These are phyloP conservation scores for Agelastica alni DNA, from an alignment of 2,888 invertebrate species.

Conservation along the genomic window DNA sequence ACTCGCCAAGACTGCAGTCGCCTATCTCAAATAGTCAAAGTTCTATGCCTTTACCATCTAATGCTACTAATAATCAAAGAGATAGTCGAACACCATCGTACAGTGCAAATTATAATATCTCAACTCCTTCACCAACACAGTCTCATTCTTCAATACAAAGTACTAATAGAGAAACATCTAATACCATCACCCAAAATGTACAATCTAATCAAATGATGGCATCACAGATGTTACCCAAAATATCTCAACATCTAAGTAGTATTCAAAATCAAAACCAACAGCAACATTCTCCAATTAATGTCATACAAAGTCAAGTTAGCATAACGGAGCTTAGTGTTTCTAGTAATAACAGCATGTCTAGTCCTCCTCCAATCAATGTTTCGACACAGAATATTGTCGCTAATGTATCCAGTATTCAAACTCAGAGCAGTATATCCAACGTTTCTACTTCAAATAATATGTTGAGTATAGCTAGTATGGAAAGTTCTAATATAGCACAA, in stretches of 20 bases:
- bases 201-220: conserved; percentile 31
- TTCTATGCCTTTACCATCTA: conserved; percentile 29
- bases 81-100: conserved; percentile 27
- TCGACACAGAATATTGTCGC: conserved; percentile 15
- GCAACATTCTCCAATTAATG: conserved; percentile 12
- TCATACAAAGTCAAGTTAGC: conserved; percentile 11
- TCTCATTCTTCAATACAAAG: conserved; percentile 34
- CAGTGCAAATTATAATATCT: conserved; percentile 25
- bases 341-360: conserved; percentile 23
- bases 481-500: background rate
- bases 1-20: conserved; percentile 37
- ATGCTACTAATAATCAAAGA: conserved; percentile 25
- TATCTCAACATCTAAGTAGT: conserved; percentile 31
- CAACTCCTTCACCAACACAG: conserved; percentile 34
- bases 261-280: conserved; percentile 26
- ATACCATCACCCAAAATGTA: conserved; percentile 20
- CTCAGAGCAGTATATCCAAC: conserved; percentile 2
- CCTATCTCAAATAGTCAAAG: conserved; percentile 37
- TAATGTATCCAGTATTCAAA: conserved; percentile 5
- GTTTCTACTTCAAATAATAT: background rate
- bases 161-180: conserved; percentile 30
- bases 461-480: conserved; percentile 1
- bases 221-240: conserved; percentile 34
- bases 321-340: conserved; percentile 13
- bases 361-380: conserved; percentile 22